phyloP scores from a whole-genome alignment of 2,113 vertebrate genomes.

The Nymphicus hollandicus region DNA sequence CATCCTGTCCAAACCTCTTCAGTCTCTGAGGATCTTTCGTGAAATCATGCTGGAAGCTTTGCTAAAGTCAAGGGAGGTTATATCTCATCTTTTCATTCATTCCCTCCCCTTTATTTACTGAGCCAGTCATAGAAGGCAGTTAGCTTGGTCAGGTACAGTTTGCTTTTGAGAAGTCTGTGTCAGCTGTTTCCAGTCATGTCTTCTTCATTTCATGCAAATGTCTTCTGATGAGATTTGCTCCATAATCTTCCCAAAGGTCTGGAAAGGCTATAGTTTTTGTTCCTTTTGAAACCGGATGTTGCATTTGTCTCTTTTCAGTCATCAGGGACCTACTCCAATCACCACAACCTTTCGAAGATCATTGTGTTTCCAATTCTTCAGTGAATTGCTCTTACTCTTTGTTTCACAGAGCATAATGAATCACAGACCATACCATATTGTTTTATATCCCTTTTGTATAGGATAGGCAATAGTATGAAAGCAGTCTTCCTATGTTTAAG shows the following conservation, averaged over 20 bases:
- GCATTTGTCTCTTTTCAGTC: neutral
- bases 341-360: neutral
- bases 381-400: neutral
- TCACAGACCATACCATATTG: neutral
- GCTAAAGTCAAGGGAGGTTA: neutral
- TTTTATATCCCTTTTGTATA: neutral
- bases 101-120: neutral
- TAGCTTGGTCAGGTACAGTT: neutral
- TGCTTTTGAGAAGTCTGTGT: neutral
- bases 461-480: neutral
- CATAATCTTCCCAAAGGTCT: neutral
- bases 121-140: neutral
- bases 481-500: neutral
- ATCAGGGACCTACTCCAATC: neutral
- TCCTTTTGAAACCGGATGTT: neutral
- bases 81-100: neutral
- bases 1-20: neutral
- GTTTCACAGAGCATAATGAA: neutral
- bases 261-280: neutral
- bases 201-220: neutral
- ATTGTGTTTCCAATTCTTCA: neutral
- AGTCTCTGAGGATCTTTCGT: neutral
- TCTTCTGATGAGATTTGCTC: neutral
- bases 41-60: neutral
- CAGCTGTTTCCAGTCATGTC: neutral